Base-by-base conservation (phyloP, 2,888 invertebrate species). In the Ochropacha duplaris region DNA sequence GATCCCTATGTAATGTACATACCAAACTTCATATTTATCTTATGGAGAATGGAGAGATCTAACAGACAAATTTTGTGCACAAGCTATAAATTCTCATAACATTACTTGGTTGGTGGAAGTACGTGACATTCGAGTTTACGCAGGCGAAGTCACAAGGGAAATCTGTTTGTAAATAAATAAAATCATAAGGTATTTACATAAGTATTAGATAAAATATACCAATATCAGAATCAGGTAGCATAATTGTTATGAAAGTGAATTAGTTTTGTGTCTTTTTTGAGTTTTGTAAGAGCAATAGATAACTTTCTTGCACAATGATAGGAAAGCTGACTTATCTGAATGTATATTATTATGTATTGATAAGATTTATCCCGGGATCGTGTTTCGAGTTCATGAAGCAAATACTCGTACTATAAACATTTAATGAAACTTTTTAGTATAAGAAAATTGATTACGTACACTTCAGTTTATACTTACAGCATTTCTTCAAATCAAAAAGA, bases 71-170 rank as follows among this genome's bases (percentile, higher is more conserved):
- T 19, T 44, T 44, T 44, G 19, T 44, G n/a, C 19, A 44, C 44
- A 16, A 19, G 44, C 44, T 44, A 44, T 44, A 44, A 44, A 44
- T 44, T 44, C 44, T 44, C 44, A 44, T 44, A 44, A 44, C n/a
- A 44, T 44, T 19, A 44, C 44, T 44, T 44, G 44, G 44, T 44
- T 44, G 16, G 44, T 39, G 44, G 44, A 44, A 44, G 44, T 19
- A 44, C 44, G 44, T 44, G 44, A 44, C 44, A 44, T 44, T 44
- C 19, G 44, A 44, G 44, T 44, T 44, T 44, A 44, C 44, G 44
- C 19, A 44, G 39, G 39, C 16, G 8, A 44, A 44, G n/a, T 44
- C 44, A 44, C 44, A 8, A 44, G 44, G 44, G 44, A 44, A 44
- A 44, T 44, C 44, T 19, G 44, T 44, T 19, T 44, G 44, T 16